Base-by-base conservation (phyloP, 2,113 vertebrate species). In the Panthera leo region DNA sequence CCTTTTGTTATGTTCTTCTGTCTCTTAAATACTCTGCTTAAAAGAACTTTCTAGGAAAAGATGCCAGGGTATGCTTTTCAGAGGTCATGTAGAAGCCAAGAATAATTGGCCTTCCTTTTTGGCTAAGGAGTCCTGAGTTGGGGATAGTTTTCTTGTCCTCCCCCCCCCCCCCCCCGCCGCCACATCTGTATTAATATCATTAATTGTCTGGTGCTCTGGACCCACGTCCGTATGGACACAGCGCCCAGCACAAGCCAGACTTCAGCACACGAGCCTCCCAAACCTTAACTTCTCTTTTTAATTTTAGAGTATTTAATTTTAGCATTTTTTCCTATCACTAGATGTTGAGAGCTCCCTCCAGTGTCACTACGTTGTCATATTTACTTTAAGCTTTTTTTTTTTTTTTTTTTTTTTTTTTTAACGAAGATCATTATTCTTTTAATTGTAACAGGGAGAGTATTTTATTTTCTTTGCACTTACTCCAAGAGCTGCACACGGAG, bases 321-420 rank as follows among this genome's bases (percentile, higher is more conserved):
- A 70, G 27, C 39, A 67, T 36, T 9, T 48, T 93, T 48, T 45
- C 2, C 91, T 31, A 7, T 75, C 61, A 23, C 61, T 79, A 12
- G 91, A 31, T 75, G 70, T 95, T 84, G 83, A 92, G 96, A 87
- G 96, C 94, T 96, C 92, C 92, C 96, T 96, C 90, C 67, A 78
- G 90, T 91, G 87, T 95, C 71, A 82, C 51, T 91, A 1, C 16
- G 31, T 89, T 88, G 90, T 71, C 71, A 89, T 89, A 84, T 48
- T 93, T 36, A 83, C 29, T 71, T 78, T 39, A 75, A 63, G 31
- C 71, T 10, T 58, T 86, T 65, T 63, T 10, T 29, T 39, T 39
- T 39, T n/a, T n/a, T n/a, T 36, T 36, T 36, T 4, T 45, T 45
- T 80, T 31, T 39, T 45, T 14, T 55, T 18, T 11, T 4, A 25